These are phyloP conservation scores for Peromyscus attwateri DNA, from an alignment of 2,797 vertebrate species.

Conservation along the genomic window DNA sequence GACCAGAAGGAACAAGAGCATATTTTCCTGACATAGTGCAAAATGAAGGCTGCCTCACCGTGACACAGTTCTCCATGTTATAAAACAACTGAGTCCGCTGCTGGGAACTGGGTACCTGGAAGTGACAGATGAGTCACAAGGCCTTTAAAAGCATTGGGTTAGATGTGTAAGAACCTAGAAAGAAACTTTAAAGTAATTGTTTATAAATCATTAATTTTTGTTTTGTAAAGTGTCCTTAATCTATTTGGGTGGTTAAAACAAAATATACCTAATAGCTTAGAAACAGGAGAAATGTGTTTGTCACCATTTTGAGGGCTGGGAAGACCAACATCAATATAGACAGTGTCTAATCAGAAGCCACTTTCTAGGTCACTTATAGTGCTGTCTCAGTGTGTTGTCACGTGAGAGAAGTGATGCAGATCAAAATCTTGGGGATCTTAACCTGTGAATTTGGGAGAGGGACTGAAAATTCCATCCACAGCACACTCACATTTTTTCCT, in stretches of 20 bases:
- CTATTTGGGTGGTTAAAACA: not conserved
- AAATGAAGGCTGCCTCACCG: not conserved
- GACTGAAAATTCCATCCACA: not conserved
- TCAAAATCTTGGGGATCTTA: not conserved
- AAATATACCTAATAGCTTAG: not conserved
- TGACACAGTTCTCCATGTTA: not conserved
- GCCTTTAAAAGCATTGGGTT: not conserved
- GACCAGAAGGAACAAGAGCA: not conserved
- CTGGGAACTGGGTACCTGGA: not conserved
- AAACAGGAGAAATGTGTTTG: not conserved
- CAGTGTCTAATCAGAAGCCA: not conserved
- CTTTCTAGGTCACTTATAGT: not conserved
- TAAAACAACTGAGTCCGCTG: not conserved
- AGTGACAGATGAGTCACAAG: not conserved
- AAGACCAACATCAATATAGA: not conserved
- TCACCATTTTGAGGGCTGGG: not conserved
- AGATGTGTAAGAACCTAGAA: not conserved
- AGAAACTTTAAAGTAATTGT: constrained; percentile 49
- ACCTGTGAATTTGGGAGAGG: not conserved
- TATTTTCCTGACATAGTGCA: not conserved
- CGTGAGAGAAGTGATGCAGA: not conserved
- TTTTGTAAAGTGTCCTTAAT: not conserved
- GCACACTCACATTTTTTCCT: not conserved
- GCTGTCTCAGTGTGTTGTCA: not conserved
- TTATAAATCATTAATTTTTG: not conserved